phyloP scores from a whole-genome alignment of 2,113 vertebrate genomes.

The Podocnemis expansa region DNA sequence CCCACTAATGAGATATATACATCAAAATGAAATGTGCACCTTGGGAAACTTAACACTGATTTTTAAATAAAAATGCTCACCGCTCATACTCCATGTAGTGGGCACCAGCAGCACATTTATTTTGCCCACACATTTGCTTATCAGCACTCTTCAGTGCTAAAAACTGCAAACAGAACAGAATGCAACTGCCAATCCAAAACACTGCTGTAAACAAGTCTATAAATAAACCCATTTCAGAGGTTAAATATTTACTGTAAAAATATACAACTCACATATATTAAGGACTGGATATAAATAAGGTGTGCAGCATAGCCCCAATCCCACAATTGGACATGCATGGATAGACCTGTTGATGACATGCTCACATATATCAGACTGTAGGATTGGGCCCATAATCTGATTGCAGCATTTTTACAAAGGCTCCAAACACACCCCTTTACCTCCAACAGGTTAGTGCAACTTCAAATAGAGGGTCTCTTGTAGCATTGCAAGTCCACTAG shows the following conservation, averaged over 20 bases:
- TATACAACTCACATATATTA: rapidly evolving
- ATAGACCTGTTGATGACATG: not conserved
- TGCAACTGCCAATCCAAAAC: not conserved
- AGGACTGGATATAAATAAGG: rapidly evolving
- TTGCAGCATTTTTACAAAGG: rapidly evolving
- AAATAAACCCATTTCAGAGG: not conserved
- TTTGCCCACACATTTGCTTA: not conserved
- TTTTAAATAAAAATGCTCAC: not conserved
- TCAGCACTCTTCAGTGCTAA: not conserved
- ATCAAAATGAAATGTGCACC: not conserved
- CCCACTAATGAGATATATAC: rapidly evolving
- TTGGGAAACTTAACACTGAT: not conserved
- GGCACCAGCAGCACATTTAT: not conserved
- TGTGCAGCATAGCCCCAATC: rapidly evolving
- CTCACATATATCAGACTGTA: not conserved
- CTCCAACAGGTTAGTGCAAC: not conserved
- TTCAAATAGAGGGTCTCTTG: not conserved
- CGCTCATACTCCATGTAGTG: not conserved
- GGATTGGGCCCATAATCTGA: not conserved
- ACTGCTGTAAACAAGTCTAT: not conserved
- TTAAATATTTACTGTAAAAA: constrained; percentile 3
- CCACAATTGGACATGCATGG: rapidly evolving
- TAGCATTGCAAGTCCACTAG: not conserved
- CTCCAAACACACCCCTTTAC: rapidly evolving
- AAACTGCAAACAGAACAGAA: not conserved